Evolutionary conservation across 2,888 invertebrate genomes (phyloP), one percentile per base, ranked within the genome.

Genomic region (Hololepta plana): DNA sequence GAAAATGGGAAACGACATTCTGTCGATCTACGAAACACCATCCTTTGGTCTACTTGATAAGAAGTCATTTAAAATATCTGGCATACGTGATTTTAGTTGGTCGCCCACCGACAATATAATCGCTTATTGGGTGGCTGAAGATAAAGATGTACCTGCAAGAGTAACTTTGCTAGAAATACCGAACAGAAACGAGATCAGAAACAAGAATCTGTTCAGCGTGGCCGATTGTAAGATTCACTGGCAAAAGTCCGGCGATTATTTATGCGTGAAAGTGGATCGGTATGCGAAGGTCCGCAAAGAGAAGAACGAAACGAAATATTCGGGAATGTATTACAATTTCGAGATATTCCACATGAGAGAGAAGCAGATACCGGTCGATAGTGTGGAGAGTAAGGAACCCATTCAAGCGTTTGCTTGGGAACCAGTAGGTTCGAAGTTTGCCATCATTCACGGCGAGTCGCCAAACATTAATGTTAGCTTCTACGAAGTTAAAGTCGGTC

Each of bases 341-440:
- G 98, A 99, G 60, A 84, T 98, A 39, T 98, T 98, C 64, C 91
- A 96, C 47, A 90, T 98, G 79, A 67, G 90, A 27, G 93, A 96
- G 47, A 95, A 95, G 46, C 81, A 90, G 51, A 85, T 96, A 40
- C 96, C 98, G 0, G 93, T 98, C 0, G 96, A 98, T 51, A 90
- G 87, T 7, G 81, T 96, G 2, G 96, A 96, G 55, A 82, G 91
- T 34, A 91, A 96, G 51, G 85, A 84, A 45, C 70, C 80, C 0
- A 84, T 87, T 29, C 76, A 84, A 44, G 88, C 91, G 0, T 96
- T 98, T 47, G 91, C 91, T 1, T 98, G 96, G 96, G 98, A 98
- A 51, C 96, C 98, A 0, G 66, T 87, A 4, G 96, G 96, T 2
- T 80, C 75, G 24, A 95, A 93, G 50, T 96, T 98, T 55, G 81